Conservation (phyloP, 2,797 vertebrate species). For the Mormyrus proboscirostris region DNA sequence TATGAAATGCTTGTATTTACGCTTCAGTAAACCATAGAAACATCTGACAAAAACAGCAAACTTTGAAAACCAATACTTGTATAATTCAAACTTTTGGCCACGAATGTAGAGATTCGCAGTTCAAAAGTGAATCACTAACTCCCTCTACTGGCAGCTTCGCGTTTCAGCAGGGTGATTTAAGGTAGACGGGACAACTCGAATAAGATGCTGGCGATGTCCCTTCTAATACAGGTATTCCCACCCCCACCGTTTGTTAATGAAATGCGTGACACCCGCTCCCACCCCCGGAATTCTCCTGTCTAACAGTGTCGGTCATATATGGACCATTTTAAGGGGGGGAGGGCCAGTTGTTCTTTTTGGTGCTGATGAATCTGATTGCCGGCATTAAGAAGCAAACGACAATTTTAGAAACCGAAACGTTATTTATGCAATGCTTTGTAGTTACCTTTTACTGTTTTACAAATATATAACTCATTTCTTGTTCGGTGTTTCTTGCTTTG, state of each 20-base stretch:
- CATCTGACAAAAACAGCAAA: too few species aligned
- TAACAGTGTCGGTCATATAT: too few species aligned
- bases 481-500: not conserved
- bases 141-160: not conserved
- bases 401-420: not conserved
- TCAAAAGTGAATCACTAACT: not conserved
- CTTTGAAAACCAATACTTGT: too few species aligned
- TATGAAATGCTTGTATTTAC: too few species aligned
- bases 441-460: not conserved
- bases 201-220: not conserved
- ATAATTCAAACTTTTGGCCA: too few species aligned
- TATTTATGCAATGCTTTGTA: not conserved
- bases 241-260: too few species aligned
- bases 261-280: too few species aligned
- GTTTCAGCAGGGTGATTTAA: not conserved
- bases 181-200: not conserved
- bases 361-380: not conserved
- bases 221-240: too few species aligned
- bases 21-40: too few species aligned
- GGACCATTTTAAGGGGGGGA: too few species aligned
- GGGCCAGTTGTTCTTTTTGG: too few species aligned
- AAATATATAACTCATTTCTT: not conserved
- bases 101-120: not conserved
- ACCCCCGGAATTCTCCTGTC: too few species aligned
- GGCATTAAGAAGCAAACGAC: not conserved